Evolutionary conservation across 2,113 vertebrate genomes (phyloP).

Genomic region (Hippocampus zosterae): DNA sequence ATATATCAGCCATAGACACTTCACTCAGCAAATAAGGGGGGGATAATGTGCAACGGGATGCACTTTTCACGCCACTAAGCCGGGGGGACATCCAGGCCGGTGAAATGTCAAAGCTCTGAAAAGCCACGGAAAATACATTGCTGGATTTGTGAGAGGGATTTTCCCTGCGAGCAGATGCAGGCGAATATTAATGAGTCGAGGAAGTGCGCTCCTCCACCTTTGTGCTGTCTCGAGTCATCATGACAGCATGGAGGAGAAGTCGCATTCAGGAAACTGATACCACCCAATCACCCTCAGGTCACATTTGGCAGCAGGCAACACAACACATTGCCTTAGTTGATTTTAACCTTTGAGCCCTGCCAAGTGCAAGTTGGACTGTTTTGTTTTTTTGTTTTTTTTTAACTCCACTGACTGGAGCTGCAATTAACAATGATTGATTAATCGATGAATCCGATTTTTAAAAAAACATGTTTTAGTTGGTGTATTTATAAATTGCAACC

Average conservation of each 20-base stretch:
- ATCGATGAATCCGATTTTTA: too few relatives aligned
- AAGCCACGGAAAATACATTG: conserved; percentile 58
- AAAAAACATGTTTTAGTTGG: too few relatives aligned
- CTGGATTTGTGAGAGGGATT: conserved; percentile 69
- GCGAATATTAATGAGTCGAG: conserved; percentile 67
- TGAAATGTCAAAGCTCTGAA: conserved; percentile 66
- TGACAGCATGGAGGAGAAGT: conserved; percentile 32
- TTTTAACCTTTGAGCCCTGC: not conserved
- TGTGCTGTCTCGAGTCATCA: conserved; percentile 39
- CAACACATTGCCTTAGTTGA: not conserved
- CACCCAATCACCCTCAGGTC: conserved; percentile 9
- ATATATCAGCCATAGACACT: conserved; percentile 65
- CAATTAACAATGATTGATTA: too few relatives aligned
- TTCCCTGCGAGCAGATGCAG: conserved; percentile 56
- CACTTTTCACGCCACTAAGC: conserved; percentile 59
- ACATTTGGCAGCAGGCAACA: conserved; percentile 1
- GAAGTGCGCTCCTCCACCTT: conserved; percentile 38
- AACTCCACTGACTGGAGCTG: too few relatives aligned
- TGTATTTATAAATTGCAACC: too few relatives aligned
- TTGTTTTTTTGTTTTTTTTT: too few relatives aligned
- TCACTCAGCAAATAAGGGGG: conserved; percentile 56
- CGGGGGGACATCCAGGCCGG: conserved; percentile 55
- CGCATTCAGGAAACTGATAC: conserved; percentile 17
- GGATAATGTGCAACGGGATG: conserved; percentile 66
- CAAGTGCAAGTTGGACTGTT: not conserved